phyloP scores from a whole-genome alignment of 1,140 invertebrate species.

The Oryctes rhinoceros region DNA sequence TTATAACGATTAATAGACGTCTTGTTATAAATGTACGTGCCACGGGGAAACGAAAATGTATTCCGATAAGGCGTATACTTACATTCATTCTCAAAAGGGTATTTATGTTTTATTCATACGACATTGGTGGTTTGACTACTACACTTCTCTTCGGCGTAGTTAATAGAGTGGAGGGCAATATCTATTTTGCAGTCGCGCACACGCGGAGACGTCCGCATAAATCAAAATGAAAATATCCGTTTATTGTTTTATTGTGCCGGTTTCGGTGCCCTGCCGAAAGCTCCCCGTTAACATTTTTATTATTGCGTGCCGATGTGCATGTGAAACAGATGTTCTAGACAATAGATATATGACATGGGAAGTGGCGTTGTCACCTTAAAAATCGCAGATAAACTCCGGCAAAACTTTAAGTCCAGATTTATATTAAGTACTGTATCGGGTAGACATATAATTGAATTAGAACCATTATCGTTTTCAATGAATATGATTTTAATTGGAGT shows the following conservation, averaged over 20 bases:
- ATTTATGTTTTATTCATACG: slow-evolving; percentile 15
- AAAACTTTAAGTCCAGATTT: too few species aligned
- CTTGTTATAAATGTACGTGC: too few species aligned
- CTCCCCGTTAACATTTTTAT: background rate
- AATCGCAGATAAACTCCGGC: background rate
- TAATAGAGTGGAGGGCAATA: background rate
- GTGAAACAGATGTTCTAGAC: background rate
- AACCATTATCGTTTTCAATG: too few species aligned
- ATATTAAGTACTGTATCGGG: too few species aligned
- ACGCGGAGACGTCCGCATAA: background rate
- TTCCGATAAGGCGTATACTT: background rate
- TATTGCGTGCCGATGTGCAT: background rate
- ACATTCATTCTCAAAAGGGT: slow-evolving; percentile 1
- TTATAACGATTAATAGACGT: background rate
- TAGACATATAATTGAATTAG: too few species aligned
- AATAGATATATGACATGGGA: background rate
- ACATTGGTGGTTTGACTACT: background rate
- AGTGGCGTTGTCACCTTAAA: background rate
- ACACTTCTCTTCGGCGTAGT: background rate
- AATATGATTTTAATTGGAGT: too few species aligned
- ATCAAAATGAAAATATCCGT: background rate
- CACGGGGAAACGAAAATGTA: background rate
- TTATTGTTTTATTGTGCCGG: slow-evolving; percentile 6
- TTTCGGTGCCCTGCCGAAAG: background rate
- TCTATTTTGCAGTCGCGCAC: background rate